Conservation (phyloP, 2,888 invertebrate species). For the Luperina testacea region DNA sequence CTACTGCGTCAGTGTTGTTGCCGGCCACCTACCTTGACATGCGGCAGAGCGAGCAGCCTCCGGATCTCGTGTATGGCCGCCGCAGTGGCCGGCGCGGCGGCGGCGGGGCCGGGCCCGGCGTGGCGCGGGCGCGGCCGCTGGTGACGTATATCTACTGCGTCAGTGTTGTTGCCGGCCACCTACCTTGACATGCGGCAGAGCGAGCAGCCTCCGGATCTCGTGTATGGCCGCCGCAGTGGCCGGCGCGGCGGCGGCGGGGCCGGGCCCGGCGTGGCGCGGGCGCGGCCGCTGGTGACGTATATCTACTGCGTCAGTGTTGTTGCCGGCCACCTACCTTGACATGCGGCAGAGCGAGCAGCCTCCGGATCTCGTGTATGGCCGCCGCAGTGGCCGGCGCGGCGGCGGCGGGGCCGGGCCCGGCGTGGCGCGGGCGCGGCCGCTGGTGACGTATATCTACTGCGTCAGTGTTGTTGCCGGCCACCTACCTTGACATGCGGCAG, state of each 20-base stretch:
- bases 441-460: no score
- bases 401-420: slow-evolving; percentile 91
- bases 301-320: no score
- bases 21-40: slow-evolving; percentile 75
- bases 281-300: slow-evolving; percentile 52
- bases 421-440: slow-evolving; percentile 86
- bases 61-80: slow-evolving; percentile 81
- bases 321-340: slow-evolving; percentile 68
- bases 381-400: slow-evolving; percentile 81
- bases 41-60: slow-evolving; percentile 91
- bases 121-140: slow-evolving; percentile 81
- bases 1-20: not conserved
- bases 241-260: slow-evolving; percentile 91
- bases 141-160: no score
- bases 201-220: slow-evolving; percentile 89
- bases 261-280: slow-evolving; percentile 88
- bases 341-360: slow-evolving; percentile 91
- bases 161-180: not conserved
- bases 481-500: slow-evolving; percentile 88
- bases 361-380: slow-evolving; percentile 82
- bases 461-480: not conserved
- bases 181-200: slow-evolving; percentile 89
- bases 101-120: slow-evolving; percentile 91
- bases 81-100: slow-evolving; percentile 83
- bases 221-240: slow-evolving; percentile 77